phyloP scores from a whole-genome alignment of 2,113 vertebrate genomes.

The Stigmatopora argus region DNA sequence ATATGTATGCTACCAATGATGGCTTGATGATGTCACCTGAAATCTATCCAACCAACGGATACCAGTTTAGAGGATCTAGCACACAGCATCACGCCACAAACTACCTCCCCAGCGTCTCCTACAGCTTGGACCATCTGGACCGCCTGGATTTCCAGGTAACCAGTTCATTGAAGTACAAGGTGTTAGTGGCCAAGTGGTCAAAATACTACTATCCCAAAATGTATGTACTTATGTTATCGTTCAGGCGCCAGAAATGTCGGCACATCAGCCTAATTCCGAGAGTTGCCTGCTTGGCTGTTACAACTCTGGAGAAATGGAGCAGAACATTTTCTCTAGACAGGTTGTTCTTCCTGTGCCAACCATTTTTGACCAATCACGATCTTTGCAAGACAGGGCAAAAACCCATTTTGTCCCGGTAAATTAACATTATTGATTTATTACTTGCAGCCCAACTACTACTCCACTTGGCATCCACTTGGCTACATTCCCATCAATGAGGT shows the following conservation, averaged over 20 bases:
- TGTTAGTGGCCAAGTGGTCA: not conserved
- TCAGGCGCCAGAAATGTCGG: slow-evolving; percentile 47
- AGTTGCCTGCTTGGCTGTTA: slow-evolving; percentile 66
- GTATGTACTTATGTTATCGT: not conserved
- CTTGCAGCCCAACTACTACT: slow-evolving; percentile 41
- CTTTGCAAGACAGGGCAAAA: not conserved
- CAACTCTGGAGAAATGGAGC: slow-evolving; percentile 40
- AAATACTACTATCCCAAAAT: not conserved
- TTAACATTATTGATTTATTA: not conserved
- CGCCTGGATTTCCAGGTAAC: slow-evolving; percentile 57
- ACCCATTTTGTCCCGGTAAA: not conserved
- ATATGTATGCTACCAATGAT: slow-evolving; percentile 39
- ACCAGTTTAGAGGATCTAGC: slow-evolving; percentile 33
- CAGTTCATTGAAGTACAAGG: not conserved
- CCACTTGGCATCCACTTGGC: slow-evolving; percentile 26
- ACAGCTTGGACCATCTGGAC: slow-evolving; percentile 65
- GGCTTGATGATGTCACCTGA: slow-evolving; percentile 56
- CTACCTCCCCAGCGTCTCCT: slow-evolving; percentile 63
- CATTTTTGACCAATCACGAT: not conserved
- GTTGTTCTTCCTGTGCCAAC: slow-evolving; percentile 15
- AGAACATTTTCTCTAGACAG: slow-evolving; percentile 42
- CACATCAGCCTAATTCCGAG: slow-evolving; percentile 55
- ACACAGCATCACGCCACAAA: slow-evolving; percentile 35
- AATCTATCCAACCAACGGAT: slow-evolving; percentile 40
- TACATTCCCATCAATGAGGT: slow-evolving; percentile 56